Conservation (phyloP, 2,113 vertebrate species). For the Plestiodon gilberti region DNA sequence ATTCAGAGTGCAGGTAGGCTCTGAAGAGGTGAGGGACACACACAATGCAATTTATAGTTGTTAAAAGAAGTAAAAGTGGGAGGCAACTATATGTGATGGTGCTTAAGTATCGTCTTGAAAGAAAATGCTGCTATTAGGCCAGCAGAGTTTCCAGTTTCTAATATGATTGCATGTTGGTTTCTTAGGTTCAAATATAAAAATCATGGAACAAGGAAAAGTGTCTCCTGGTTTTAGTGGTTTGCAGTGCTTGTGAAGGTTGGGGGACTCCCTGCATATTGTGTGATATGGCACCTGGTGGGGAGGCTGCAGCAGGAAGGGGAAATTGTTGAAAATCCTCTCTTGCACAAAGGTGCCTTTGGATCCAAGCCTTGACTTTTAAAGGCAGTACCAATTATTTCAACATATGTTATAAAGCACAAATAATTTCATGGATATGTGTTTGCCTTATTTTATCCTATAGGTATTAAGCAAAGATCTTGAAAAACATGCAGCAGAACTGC, state of each 20-base stretch:
- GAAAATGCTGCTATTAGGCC: neutral
- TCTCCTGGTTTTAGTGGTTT: neutral
- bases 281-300: neutral
- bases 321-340: no score
- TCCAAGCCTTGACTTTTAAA: neutral
- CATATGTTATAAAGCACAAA: neutral
- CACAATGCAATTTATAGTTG: neutral
- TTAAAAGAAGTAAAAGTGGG: neutral
- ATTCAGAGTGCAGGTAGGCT: neutral
- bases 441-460: conserved; percentile 66
- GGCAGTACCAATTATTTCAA: neutral
- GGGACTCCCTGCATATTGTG: no score
- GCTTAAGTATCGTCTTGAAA: neutral
- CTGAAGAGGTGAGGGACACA: neutral
- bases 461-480: conserved; percentile 94
- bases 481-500: conserved; percentile 88
- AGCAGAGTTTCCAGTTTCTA: neutral
- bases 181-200: neutral
- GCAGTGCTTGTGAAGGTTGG: neutral
- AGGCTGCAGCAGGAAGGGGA: no score
- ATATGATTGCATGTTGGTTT: neutral
- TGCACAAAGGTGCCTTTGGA: neutral
- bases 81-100: neutral
- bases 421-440: neutral
- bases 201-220: neutral